These are phyloP conservation scores for Tympanoctomys barrerae DNA, from an alignment of 2,797 vertebrate genomes.

Conservation along the genomic window DNA sequence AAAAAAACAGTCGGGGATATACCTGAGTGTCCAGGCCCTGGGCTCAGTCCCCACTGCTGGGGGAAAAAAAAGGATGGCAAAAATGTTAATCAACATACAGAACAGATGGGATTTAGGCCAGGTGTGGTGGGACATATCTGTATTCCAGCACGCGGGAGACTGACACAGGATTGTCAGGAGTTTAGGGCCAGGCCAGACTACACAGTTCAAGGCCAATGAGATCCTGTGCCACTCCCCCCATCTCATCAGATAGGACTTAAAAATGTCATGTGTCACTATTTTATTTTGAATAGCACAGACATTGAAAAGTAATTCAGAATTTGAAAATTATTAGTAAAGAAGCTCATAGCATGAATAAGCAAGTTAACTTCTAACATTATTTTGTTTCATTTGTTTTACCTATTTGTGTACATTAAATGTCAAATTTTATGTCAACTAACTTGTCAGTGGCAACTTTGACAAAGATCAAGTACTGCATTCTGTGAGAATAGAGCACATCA, in stretches of 20 bases:
- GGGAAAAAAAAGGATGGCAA: background rate
- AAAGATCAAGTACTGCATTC: conserved; percentile 24
- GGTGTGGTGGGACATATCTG: too few species aligned
- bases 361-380: background rate
- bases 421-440: background rate
- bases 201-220: background rate
- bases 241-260: background rate
- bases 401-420: background rate
- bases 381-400: background rate
- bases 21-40: background rate
- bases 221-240: background rate
- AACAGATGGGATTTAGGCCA: background rate
- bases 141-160: background rate
- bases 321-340: background rate
- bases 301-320: background rate
- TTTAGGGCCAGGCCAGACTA: background rate
- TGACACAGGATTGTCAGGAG: background rate
- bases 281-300: background rate
- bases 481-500: background rate
- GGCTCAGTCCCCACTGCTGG: background rate
- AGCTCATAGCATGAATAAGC: background rate
- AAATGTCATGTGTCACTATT: background rate
- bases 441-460: conserved; percentile 6
- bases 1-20: background rate
- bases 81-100: background rate